Conservation (phyloP, 2,888 invertebrate species). For the Luperina testacea region DNA sequence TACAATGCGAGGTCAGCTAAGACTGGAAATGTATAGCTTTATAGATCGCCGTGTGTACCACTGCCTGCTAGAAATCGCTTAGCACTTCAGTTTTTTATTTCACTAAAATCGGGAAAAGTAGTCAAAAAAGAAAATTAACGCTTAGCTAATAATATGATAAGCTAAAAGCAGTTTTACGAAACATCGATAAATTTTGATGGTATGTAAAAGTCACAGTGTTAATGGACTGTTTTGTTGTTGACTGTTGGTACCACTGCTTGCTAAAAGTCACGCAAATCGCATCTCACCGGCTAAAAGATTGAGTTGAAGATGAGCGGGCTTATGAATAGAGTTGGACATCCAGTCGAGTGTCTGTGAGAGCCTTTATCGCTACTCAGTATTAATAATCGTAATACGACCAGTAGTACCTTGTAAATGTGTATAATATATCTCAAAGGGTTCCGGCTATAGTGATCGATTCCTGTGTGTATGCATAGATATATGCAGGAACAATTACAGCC, state of each 20-base stretch:
- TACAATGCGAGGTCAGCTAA: no score
- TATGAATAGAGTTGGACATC: not conserved
- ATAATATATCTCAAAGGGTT: not conserved
- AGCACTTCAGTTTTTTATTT: not conserved
- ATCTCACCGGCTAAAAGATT: not conserved
- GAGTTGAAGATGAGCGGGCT: not conserved
- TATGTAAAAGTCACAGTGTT: not conserved
- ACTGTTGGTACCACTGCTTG: not conserved
- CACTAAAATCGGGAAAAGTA: no score
- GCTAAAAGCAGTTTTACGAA: not conserved
- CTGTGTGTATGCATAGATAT: not conserved
- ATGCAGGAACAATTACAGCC: not conserved
- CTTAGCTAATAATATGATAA: not conserved
- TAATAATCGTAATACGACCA: not conserved
- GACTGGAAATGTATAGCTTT: no score
- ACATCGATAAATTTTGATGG: not conserved
- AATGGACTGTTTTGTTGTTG: not conserved
- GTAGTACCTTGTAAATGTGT: no score
- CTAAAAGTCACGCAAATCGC: no score
- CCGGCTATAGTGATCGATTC: not conserved
- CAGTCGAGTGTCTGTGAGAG: not conserved
- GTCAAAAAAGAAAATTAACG: not conserved
- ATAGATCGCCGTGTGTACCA: not conserved
- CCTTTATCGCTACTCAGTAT: not conserved
- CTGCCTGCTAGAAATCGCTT: not conserved